Evolutionary conservation across 2,113 vertebrate species (phyloP).

Genomic region (Gymnorhina tibicen): DNA sequence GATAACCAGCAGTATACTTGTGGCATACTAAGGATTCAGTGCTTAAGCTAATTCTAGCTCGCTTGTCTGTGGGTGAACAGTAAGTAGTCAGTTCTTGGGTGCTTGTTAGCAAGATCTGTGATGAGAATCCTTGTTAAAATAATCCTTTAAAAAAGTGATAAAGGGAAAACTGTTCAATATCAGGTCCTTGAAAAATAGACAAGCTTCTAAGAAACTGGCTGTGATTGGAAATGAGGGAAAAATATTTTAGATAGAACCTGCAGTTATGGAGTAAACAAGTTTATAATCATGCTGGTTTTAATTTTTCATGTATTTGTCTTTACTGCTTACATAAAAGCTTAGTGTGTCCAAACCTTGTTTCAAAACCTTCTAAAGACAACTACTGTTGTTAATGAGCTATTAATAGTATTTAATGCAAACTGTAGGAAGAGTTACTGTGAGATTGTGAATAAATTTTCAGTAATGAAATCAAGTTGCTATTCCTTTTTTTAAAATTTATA

Average conservation of each 20-base stretch:
- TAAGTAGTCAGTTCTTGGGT: not conserved
- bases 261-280: not conserved
- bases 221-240: not conserved
- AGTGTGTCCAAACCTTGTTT: not conserved
- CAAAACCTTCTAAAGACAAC: not conserved
- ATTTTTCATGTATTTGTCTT: not conserved
- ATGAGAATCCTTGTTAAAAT: not conserved
- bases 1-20: not conserved
- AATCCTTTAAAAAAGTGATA: not conserved
- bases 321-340: not conserved
- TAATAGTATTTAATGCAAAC: not conserved
- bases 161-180: not conserved
- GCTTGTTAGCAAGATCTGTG: not conserved
- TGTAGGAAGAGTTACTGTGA: not conserved
- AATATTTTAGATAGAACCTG: not conserved
- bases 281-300: not conserved
- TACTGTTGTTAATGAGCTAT: not conserved
- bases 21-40: not conserved
- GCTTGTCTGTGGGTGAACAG: not conserved
- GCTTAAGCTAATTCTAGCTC: not conserved
- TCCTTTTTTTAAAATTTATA: not conserved
- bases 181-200: not conserved
- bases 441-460: not conserved
- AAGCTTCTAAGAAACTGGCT: not conserved
- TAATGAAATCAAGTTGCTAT: not conserved